These are phyloP conservation scores for Cyanoderma ruficeps DNA, from an alignment of 2,113 vertebrate genomes.

Conservation along the genomic window DNA sequence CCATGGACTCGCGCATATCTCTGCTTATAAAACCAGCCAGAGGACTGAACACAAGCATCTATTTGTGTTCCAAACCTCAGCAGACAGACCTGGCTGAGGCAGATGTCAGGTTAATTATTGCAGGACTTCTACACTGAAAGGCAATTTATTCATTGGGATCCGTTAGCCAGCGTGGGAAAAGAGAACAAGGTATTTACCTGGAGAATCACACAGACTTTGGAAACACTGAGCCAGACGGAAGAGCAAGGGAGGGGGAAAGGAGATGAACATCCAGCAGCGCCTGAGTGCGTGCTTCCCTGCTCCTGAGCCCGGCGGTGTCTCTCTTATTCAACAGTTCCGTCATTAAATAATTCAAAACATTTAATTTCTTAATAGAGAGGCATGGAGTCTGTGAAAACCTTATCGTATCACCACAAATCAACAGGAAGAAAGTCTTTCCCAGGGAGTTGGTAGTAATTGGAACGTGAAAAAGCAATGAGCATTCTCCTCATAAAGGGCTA, in stretches of 20 bases:
- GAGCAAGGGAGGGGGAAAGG: not conserved
- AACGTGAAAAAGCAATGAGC: conserved; percentile 3
- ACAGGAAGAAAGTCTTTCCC: conserved; percentile 62
- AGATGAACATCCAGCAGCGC: not conserved
- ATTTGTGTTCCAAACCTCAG: not conserved
- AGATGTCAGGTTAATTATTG: conserved; percentile 46
- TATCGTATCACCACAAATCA: conserved; percentile 57
- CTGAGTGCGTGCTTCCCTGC: not conserved
- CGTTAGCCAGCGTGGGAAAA: not conserved
- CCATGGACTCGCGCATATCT: not conserved
- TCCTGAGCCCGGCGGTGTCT: not conserved
- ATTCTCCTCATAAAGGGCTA: conserved; percentile 19
- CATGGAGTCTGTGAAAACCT: conserved; percentile 38
- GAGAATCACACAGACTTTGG: not conserved
- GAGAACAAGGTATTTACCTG: conserved; percentile 8
- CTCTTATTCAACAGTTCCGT: conserved; percentile 24
- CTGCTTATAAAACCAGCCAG: not conserved
- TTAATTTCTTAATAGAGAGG: conserved; percentile 40
- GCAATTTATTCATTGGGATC: conserved; percentile 6
- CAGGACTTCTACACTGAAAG: conserved; percentile 18
- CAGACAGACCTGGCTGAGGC: conserved; percentile 17
- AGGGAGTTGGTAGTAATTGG: not conserved
- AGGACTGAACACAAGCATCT: not conserved
- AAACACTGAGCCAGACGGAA: not conserved
- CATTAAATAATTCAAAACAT: conserved; percentile 66